Conservation (phyloP, 2,113 vertebrate species). For the Mola mola region DNA sequence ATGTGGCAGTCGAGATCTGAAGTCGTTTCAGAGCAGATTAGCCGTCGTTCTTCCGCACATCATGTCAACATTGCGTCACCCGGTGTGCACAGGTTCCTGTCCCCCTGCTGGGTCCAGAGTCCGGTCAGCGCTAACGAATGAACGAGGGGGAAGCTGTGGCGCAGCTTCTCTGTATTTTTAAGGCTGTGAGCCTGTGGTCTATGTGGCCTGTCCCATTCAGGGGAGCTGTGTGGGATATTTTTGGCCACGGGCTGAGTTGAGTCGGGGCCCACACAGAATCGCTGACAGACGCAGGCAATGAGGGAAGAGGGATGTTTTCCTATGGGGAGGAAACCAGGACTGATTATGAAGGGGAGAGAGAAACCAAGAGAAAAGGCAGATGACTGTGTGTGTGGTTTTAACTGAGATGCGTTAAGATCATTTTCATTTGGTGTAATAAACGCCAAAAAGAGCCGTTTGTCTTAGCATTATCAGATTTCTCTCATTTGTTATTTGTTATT, state of each 20-base stretch:
- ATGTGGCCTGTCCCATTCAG: constrained; percentile 71
- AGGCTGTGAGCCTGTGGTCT: constrained; percentile 76
- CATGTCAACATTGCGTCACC: constrained; percentile 39
- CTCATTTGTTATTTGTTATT: background rate
- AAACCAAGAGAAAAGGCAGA: constrained; percentile 70
- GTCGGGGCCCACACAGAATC: constrained; percentile 81
- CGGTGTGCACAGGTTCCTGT: background rate
- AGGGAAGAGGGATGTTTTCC: constrained; percentile 78
- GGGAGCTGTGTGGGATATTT: constrained; percentile 77
- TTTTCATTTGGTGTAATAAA: constrained; percentile 10
- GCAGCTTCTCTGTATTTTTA: constrained; percentile 72
- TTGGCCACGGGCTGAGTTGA: constrained; percentile 73
- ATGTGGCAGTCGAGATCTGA: constrained; percentile 9
- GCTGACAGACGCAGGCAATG: constrained; percentile 73
- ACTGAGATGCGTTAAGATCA: background rate
- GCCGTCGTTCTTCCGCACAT: constrained; percentile 30
- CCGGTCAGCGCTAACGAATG: constrained; percentile 66
- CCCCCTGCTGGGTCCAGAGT: constrained; percentile 20
- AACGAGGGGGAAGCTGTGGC: constrained; percentile 61
- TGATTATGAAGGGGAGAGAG: constrained; percentile 64
- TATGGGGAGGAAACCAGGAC: constrained; percentile 75
- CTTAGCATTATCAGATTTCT: background rate
- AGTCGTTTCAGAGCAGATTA: background rate
- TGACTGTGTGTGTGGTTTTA: constrained; percentile 14
- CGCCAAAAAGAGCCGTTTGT: background rate